Evolutionary conservation across 2,888 invertebrate species (phyloP), one percentile per base, ranked within the genome.

Genomic region (Erebia palarica): DNA sequence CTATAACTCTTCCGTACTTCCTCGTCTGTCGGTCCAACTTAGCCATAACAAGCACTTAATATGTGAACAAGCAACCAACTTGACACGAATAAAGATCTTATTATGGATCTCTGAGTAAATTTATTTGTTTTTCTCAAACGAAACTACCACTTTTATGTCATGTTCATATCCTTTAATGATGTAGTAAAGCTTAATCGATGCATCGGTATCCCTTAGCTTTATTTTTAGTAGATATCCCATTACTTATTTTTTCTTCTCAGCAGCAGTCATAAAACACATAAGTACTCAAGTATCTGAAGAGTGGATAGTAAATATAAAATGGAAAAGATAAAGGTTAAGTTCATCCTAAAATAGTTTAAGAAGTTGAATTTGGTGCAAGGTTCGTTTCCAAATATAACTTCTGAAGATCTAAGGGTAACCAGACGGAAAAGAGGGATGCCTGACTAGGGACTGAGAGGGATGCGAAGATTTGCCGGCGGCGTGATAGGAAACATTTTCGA

Each of bases 71-170:
- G 78, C 79, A 74, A 78, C 78, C 79, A 82, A 83, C 81, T 82
- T 81, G 79, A 82, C 75, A 67, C 68, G 70, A 82, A 84, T 85
- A 84, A 84, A 86, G 80, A 77, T 76, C 80, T 83, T 79, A 76
- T 84, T 87, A 85, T 82, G 79, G 83, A 82, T 83, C 80, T 85
- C 86, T 80, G 76, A 81, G 74, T 79, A 81, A 86, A 89, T 88
- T 88, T 90, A 90, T 90, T 85, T 89, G 89, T 89, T 89, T 87
- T 89, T 84, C 83, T 76, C 79, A 77, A 78, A 80, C 78, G 80
- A 80, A 86, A 83, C 82, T 82, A 84, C 83, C 83, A 83, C 82
- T 85, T 87, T 86, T 85, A 86, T 85, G 82, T 78, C 78, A 79
- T 78, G 80, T 79, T 77, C 76, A 75, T 75, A 76, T 78, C 75